Percentiles rank a stretch among this genome's conserved stretches.
These are phyloP conservation scores for Vulpes ferrilata DNA, from an alignment of 2,113 vertebrate genomes.

Conservation along the genomic window DNA sequence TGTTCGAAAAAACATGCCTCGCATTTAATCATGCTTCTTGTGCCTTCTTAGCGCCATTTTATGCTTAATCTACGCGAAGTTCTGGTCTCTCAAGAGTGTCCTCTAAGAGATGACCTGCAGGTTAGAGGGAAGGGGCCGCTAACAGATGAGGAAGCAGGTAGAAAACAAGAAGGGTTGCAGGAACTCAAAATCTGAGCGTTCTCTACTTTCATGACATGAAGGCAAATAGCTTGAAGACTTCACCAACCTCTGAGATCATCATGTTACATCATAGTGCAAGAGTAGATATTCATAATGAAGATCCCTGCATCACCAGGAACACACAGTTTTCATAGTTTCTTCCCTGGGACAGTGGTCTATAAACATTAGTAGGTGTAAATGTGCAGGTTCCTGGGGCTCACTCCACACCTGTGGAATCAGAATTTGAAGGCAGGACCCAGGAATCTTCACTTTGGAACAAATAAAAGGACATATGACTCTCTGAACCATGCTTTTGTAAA, in stretches of 20 bases:
- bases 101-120: neutral
- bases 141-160: neutral
- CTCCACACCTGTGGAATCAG: neutral
- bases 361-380: neutral
- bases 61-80: neutral
- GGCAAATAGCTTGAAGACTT: neutral
- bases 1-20: neutral
- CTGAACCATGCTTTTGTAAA: neutral
- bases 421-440: neutral
- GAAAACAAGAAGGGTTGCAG: neutral
- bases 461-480: neutral
- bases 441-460: conserved; percentile 21
- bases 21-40: neutral
- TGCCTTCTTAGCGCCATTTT: neutral
- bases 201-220: neutral
- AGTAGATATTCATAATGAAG: neutral
- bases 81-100: neutral
- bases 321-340: neutral
- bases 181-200: neutral
- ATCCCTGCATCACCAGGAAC: neutral
- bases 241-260: neutral
- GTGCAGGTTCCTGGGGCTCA: neutral
- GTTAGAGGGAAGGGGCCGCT: neutral
- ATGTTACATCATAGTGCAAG: neutral
- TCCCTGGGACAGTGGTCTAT: neutral